Base-by-base conservation (phyloP, 2,113 vertebrate genomes). In the Thomomys bottae region DNA sequence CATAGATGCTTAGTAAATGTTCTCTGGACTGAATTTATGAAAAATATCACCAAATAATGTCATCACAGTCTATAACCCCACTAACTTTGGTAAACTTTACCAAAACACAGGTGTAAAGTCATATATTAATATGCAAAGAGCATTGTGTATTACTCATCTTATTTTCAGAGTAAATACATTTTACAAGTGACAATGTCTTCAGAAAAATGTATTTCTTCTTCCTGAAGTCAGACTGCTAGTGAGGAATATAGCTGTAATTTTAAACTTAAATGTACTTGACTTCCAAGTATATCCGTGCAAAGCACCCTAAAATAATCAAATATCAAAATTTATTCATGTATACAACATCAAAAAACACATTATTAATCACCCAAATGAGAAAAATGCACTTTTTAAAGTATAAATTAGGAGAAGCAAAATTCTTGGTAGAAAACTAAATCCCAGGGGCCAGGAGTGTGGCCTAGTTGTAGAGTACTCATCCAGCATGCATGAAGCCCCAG, bases 251-350 rank as follows among this genome's bases (percentile, higher is more conserved):
- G 42, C 8, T 24, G 34, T 9, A 89, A 88, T 67, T 92, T 93
- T 66, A 91, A 83, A 26, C 18, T 17, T 79, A 17, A 40, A 20
- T 84, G n/a, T 30, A 10, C 77, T 76, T 79, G 45, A 90, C 40
- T 93, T 91, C 89, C 75, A 89, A 87, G 49, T 17, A 40, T 67
- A 11, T 59, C 6, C 18, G 84, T 82, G 66, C 21, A 64, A 61
- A 88, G 67, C 21, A 80, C 73, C 68, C 64, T 81, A 79, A 94
- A 24, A 86, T 23, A 94, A 83, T 79, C 34, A 82, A 94, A 87
- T 54, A 77, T 67, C 88, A 45, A 88, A 75, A 20, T 88, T 67
- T 40, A 88, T 54, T 78, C 89, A 79, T 72, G 45, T 11, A 45
- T 78, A 82, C 5, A 88, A 89, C 66, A 92, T 92, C 85, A 89